These are phyloP conservation scores for Andrena haemorrhoa DNA, from an alignment of 2,888 invertebrate species.

Conservation along the genomic window DNA sequence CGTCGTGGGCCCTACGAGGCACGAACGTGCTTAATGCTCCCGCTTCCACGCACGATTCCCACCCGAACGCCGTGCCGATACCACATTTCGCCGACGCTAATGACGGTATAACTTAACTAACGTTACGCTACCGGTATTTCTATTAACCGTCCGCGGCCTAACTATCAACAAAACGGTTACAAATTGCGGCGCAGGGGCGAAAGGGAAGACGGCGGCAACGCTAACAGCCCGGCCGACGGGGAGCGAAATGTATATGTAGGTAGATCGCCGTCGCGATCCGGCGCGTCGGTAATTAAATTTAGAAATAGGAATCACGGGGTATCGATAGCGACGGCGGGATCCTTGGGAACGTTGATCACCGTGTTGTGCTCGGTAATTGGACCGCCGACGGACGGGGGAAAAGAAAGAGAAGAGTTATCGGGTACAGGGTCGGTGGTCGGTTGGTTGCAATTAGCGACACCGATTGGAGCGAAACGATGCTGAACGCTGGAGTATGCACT, in stretches of 20 bases:
- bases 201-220: constrained; percentile 1
- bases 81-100: constrained; percentile 70
- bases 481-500: constrained; percentile 4
- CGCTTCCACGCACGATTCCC: constrained; percentile 46
- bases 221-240: background rate
- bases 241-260: constrained; percentile 42
- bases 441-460: constrained; percentile 50
- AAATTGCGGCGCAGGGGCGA: constrained; percentile 66
- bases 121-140: constrained; percentile 38
- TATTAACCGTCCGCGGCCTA: constrained; percentile 40
- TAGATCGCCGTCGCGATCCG: constrained; percentile 13
- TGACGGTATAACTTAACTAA: constrained; percentile 68
- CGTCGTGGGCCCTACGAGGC: constrained; percentile 45
- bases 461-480: constrained; percentile 37
- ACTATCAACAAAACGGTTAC: constrained; percentile 70
- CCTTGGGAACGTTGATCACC: constrained; percentile 38
- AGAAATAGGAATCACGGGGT: constrained; percentile 56
- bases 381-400: constrained; percentile 22
- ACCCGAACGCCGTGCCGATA: constrained; percentile 2
- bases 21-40: constrained; percentile 45
- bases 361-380: constrained; percentile 37
- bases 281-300: constrained; percentile 58
- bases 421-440: constrained; percentile 41
- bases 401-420: constrained; percentile 51
- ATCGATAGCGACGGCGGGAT: constrained; percentile 38